Percentiles rank a stretch among this genome's conserved stretches.
phyloP scores from a whole-genome alignment of 1,140 invertebrate species.

The Trypoxylus dichotomus region DNA sequence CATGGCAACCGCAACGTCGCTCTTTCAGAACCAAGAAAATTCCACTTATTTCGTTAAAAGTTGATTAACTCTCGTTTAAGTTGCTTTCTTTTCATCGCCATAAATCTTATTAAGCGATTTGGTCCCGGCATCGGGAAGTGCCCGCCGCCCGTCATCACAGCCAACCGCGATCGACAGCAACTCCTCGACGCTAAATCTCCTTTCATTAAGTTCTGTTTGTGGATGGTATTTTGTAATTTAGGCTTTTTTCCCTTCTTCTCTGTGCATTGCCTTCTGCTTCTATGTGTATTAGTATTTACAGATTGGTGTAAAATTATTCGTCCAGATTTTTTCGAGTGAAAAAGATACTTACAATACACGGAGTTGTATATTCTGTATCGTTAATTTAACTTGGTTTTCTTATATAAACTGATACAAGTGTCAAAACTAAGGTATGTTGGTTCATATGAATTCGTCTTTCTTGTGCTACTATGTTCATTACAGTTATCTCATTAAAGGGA shows the following conservation, averaged over 20 bases:
- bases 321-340: no score
- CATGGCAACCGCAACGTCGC: background rate
- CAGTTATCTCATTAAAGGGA: no score
- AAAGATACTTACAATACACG: no score
- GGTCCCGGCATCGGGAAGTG: background rate
- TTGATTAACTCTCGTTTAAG: slow-evolving; percentile 21
- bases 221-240: slow-evolving; percentile 12
- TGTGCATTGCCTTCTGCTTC: background rate
- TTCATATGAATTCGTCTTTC: no score
- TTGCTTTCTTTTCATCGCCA: slow-evolving; percentile 23
- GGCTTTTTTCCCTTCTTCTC: background rate
- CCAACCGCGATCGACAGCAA: background rate
- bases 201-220: slow-evolving; percentile 20
- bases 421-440: no score
- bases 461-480: no score
- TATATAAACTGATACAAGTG: no score
- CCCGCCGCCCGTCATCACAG: background rate
- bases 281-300: no score
- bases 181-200: background rate
- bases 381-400: no score
- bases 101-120: slow-evolving; percentile 25
- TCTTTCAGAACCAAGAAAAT: background rate
- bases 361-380: no score
- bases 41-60: slow-evolving; percentile 20
- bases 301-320: no score